Percentiles rank a stretch among this genome's conserved stretches.
Evolutionary conservation across 2,888 invertebrate genomes (phyloP).

Genomic region (Nomada ferruginata): DNA sequence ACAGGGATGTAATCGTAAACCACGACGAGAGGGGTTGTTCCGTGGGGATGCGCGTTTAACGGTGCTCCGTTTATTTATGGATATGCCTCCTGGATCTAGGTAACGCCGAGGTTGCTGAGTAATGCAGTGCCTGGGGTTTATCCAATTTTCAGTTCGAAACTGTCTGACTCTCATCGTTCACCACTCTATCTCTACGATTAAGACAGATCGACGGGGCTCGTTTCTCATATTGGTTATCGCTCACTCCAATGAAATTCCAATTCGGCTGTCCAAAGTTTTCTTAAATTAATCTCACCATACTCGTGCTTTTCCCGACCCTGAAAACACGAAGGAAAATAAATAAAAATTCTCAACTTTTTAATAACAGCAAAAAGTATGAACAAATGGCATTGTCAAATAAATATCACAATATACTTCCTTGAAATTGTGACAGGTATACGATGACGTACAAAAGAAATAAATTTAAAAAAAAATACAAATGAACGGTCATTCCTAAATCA

Average conservation of each 20-base stretch:
- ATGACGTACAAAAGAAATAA: too few relatives aligned
- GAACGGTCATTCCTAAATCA: too few relatives aligned
- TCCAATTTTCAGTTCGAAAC: slow-evolving; percentile 34
- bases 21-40: slow-evolving; percentile 49
- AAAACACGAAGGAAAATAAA: too few relatives aligned
- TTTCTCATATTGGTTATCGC: not conserved
- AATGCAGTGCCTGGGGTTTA: slow-evolving; percentile 32
- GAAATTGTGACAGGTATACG: too few relatives aligned
- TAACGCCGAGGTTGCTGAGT: slow-evolving; percentile 35
- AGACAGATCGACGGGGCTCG: not conserved
- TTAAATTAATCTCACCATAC: too few relatives aligned
- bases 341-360: too few relatives aligned
- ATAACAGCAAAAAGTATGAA: too few relatives aligned
- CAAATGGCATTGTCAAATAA: too few relatives aligned
- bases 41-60: slow-evolving; percentile 53
- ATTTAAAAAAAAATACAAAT: too few relatives aligned
- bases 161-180: not conserved
- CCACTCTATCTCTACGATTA: not conserved
- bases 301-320: too few relatives aligned
- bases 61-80: slow-evolving; percentile 45
- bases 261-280: slow-evolving; percentile 1
- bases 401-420: too few relatives aligned
- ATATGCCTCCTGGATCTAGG: slow-evolving; percentile 26
- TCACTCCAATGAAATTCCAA: not conserved
- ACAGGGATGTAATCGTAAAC: slow-evolving; percentile 46